Conservation (phyloP, 2,113 vertebrate genomes). For the Aegotheles bennettii region DNA sequence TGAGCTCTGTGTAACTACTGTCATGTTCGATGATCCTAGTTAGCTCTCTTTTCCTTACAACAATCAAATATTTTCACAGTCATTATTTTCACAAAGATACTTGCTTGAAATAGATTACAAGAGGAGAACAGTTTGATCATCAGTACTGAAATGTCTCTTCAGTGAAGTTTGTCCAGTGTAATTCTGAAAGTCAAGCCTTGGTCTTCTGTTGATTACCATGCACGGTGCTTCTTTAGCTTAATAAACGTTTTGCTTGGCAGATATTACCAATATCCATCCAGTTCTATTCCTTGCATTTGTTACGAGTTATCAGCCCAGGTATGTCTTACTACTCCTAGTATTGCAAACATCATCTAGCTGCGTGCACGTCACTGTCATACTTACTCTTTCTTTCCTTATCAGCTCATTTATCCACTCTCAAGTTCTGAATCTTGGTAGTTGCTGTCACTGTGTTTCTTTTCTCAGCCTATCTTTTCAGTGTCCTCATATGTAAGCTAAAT, state of each 20-base stretch:
- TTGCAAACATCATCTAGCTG: not conserved
- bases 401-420: not conserved
- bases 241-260: not conserved
- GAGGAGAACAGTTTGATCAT: not conserved
- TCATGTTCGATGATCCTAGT: fast-evolving
- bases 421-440: not conserved
- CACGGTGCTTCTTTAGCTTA: not conserved
- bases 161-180: not conserved
- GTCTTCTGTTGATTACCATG: not conserved
- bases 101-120: not conserved
- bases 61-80: not conserved
- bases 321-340: not conserved
- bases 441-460: not conserved
- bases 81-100: not conserved
- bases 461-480: fast-evolving
- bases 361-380: fast-evolving
- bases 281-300: not conserved
- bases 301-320: not conserved
- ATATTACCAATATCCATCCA: not conserved
- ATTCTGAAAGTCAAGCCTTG: not conserved
- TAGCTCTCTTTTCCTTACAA: not conserved
- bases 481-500: not conserved
- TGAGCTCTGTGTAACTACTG: not conserved
- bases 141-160: not conserved
- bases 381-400: not conserved